Base-by-base conservation (phyloP, 2,113 vertebrate genomes). In the Cygnus buccinator region DNA sequence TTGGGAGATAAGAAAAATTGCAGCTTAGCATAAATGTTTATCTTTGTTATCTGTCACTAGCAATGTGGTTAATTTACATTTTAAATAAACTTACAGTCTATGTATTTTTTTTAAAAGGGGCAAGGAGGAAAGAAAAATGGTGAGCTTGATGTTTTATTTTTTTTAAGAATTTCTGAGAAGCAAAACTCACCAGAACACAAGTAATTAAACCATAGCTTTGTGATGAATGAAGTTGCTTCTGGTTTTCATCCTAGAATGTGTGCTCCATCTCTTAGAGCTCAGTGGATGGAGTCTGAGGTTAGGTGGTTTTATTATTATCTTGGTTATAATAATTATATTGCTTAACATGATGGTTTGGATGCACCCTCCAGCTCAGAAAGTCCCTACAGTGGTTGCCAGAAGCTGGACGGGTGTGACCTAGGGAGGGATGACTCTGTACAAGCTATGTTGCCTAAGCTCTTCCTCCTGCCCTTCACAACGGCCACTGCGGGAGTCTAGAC, bases 1-100 rank as follows among this genome's bases (percentile, higher is more conserved):
- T 95, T 84, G 54, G 84, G 93, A 83, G 70, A 98, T 97, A 97
- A 97, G 95, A 97, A 97, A 98, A 97, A 98, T 95, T 95, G 95
- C 93, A 95, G 92, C 96, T 80, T 43, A 97, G 97, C 95, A 94
- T 97, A 97, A 98, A 97, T 97, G 97, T 97, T 98, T 98, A 97
- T 97, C 95, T 97, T 97, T 96, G 95, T 97, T 97, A 97, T 97
- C 97, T 97, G 95, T 97, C 92, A 85, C 92, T 93, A 95, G 95
- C 95, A 95, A 89, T 97, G 97, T 96, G 41, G 85, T 97, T 96
- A 97, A 93, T 96, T 97, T 96, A 97, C 96, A 96, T 97, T 97
- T 97, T 94, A 97, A 96, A 97, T 97, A 97, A 96, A 95, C 97
- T 94, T 72, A 89, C 87, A 94, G 95, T 66, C 94, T 86, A 96